These are phyloP conservation scores for Drosophila neotestacea DNA, from an alignment of 2,888 invertebrate species.

Conservation along the genomic window DNA sequence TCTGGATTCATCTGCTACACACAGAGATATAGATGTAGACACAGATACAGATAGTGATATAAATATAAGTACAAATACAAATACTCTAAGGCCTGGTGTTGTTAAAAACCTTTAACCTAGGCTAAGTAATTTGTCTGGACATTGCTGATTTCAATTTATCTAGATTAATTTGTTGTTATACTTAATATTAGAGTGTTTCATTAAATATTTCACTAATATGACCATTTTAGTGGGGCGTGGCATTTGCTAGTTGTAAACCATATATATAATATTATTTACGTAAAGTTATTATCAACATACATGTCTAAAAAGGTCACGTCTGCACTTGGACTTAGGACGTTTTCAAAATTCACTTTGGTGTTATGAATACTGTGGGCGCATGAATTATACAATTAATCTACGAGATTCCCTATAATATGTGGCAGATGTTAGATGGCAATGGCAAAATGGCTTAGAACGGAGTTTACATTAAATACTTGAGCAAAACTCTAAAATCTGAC, in stretches of 20 bases:
- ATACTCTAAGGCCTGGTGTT: conserved; percentile 34
- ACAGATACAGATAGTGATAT: conserved; percentile 13
- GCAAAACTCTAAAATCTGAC: conserved; percentile 20
- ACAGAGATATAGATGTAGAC: neutral
- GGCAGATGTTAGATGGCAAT: conserved; percentile 18
- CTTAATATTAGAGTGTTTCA: conserved; percentile 31
- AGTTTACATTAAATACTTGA: conserved; percentile 41
- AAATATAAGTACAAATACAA: conserved; percentile 21
- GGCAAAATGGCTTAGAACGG: conserved; percentile 2
- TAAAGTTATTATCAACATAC: conserved; percentile 53
- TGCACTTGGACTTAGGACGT: conserved; percentile 31
- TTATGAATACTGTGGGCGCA: conserved; percentile 56
- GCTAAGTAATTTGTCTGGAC: conserved; percentile 75
- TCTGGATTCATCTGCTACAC: conserved; percentile 21
- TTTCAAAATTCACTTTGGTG: conserved; percentile 69
- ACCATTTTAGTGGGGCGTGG: conserved; percentile 30
- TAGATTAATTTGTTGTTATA: conserved; percentile 26
- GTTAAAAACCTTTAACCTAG: conserved; percentile 49
- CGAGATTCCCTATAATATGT: conserved; percentile 27
- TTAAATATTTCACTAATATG: conserved; percentile 38
- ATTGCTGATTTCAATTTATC: conserved; percentile 34
- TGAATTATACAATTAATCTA: conserved; percentile 17
- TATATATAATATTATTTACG: conserved; percentile 26
- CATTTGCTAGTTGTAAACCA: conserved; percentile 38
- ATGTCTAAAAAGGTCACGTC: conserved; percentile 41